Percentiles rank a stretch among this genome's conserved stretches.
phyloP scores from a whole-genome alignment of 1,140 invertebrate genomes.

The Caerostris extrusa region DNA sequence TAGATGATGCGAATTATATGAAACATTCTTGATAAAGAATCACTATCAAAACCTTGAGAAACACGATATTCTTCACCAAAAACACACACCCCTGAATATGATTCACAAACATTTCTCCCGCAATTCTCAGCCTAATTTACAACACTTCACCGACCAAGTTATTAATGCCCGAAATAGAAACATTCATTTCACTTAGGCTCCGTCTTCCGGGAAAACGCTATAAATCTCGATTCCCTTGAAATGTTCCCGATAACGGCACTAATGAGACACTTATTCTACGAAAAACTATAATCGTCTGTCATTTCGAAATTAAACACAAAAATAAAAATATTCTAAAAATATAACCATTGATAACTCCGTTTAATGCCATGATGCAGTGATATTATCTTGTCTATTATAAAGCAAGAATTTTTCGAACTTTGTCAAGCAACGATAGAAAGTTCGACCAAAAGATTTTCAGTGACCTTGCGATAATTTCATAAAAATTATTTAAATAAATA shows the following conservation, averaged over 20 bases:
- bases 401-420: too few species aligned
- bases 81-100: neutral
- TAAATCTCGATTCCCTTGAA: slow-evolving; percentile 16
- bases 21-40: too few species aligned
- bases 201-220: neutral
- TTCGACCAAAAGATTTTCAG: too few species aligned
- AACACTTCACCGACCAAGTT: slow-evolving; percentile 1
- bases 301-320: neutral
- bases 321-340: neutral
- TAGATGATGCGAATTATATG: too few species aligned
- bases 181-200: slow-evolving; percentile 1
- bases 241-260: neutral
- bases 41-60: too few species aligned
- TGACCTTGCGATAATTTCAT: too few species aligned
- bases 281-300: slow-evolving; percentile 6
- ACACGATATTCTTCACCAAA: neutral
- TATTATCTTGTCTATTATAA: too few species aligned
- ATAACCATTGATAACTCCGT: neutral
- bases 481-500: too few species aligned
- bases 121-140: neutral
- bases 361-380: too few species aligned
- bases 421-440: too few species aligned
- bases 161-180: slow-evolving; percentile 36
- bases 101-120: neutral
- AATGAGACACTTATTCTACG: slow-evolving; percentile 29